Evolutionary conservation across 2,797 vertebrate genomes (phyloP), one percentile per base, ranked within the genome.

Genomic region (Manis javanica): DNA sequence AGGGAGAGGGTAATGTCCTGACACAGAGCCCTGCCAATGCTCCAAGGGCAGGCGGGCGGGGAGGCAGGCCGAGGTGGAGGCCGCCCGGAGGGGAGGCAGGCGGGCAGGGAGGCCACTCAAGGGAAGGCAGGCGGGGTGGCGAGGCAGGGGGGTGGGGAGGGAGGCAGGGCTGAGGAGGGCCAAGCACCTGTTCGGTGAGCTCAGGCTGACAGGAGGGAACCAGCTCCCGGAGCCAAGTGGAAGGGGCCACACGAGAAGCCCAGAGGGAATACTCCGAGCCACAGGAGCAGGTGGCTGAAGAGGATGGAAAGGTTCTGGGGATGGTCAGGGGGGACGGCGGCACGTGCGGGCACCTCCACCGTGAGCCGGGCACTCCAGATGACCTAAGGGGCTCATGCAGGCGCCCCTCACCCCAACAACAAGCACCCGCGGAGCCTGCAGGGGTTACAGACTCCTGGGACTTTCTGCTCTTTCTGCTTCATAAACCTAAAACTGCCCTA

Each of bases 261-360:
- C 69, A 5, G 13, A 4, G 69, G 69, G 26, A 10, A 49, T 49
- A 42, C 26, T 46, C 57, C 16, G 13, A 4, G 71, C 5, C 26
- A 26, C 24, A 18, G 71, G 42, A 18, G 71, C 26, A 29, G 24
- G 14, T 2, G 4, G 42, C 14, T 18, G 2, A 16, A 18, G 14
- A 46, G 69, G 26, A 5, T 72, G 26, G 3, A 31, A 10, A 29
- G 29, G 12, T 26, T 5, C 39, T 39, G 13, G 0, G 4, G 69
- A 13, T 46, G 24, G 7, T 15, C 0, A 34, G 0, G 14, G 39
- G 21, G 1, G 42, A 34, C n/a, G 1, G 10, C 2, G 2, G 34
- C 34, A 23, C 7, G 66, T 24, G 66, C 23, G 12, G 24, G 39
- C 9, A 12, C 69, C 13, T 8, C 4, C 3, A 12, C 26, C 69